These are phyloP conservation scores for Rhinatrema bivittatum DNA, from an alignment of 2,797 vertebrate genomes.

Conservation along the genomic window DNA sequence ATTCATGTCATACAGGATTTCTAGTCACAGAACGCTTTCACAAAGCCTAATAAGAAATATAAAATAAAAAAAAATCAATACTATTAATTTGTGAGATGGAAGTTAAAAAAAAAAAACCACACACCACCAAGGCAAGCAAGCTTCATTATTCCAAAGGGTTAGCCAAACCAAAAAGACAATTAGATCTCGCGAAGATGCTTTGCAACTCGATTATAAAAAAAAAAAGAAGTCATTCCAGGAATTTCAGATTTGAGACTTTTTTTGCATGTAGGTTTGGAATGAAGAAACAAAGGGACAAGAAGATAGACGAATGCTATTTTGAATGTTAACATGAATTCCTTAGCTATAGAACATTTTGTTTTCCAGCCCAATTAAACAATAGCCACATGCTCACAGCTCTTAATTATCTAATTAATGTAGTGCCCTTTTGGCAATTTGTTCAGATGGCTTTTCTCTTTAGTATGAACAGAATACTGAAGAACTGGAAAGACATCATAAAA, in stretches of 20 bases:
- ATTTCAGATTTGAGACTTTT: constrained; percentile 33
- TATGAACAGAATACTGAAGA: constrained; percentile 60
- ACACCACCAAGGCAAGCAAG: constrained; percentile 27
- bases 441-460: constrained; percentile 53
- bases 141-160: not conserved
- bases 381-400: constrained; percentile 53
- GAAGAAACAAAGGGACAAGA: no score
- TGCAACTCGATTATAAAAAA: constrained; percentile 48
- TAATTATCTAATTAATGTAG: constrained; percentile 65
- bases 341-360: constrained; percentile 42
- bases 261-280: constrained; percentile 38
- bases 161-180: constrained; percentile 18
- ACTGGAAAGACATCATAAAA: no score
- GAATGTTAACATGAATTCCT: constrained; percentile 38
- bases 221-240: constrained; percentile 29
- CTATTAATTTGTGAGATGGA: constrained; percentile 33
- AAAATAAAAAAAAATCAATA: constrained; percentile 31
- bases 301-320: constrained; percentile 28
- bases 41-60: constrained; percentile 41
- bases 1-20: constrained; percentile 29
- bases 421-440: constrained; percentile 60
- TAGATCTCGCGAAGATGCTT: constrained; percentile 28
- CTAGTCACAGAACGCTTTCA: constrained; percentile 30
- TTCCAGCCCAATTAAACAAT: constrained; percentile 57
- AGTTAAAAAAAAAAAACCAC: constrained; percentile 18